phyloP scores from a whole-genome alignment of 2,797 vertebrate species.

The Eulemur rubriventer region DNA sequence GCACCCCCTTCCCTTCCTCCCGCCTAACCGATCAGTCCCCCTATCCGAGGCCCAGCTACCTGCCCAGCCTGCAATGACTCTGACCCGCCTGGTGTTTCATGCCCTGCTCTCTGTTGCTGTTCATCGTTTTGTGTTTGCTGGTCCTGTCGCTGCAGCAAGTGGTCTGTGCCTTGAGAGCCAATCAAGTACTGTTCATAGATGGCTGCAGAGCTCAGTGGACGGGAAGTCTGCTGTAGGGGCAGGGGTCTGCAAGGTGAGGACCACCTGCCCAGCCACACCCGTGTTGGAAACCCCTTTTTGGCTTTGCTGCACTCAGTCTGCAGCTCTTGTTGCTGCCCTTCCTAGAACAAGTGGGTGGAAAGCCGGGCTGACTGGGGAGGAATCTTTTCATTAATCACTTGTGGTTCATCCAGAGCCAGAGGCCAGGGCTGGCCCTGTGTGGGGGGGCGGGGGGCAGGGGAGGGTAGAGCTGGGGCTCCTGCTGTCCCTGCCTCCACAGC shows the following conservation, averaged over 20 bases:
- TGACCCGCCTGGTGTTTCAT: fast-evolving
- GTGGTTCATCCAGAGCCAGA: not conserved
- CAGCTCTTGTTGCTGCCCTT: not conserved
- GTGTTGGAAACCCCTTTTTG: not conserved
- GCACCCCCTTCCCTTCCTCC: not conserved
- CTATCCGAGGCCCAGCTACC: not conserved
- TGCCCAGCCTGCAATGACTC: not conserved
- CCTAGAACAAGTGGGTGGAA: not conserved
- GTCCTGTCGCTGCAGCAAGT: not conserved
- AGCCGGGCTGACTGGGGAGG: not conserved
- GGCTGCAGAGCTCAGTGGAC: not conserved
- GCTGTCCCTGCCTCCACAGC: not conserved
- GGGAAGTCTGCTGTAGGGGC: not conserved
- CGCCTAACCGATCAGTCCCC: not conserved
- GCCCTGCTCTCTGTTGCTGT: not conserved
- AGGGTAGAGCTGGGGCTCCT: not conserved
- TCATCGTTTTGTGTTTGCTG: not conserved
- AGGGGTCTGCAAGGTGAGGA: not conserved
- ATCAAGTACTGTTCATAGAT: no score
- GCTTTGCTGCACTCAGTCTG: not conserved
- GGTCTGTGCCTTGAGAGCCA: not conserved
- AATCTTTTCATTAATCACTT: not conserved
- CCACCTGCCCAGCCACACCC: not conserved
- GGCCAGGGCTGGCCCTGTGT: not conserved
- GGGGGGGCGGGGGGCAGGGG: no score